Evolutionary conservation across 2,888 invertebrate species (phyloP).

Genomic region (Hyles lineata): DNA sequence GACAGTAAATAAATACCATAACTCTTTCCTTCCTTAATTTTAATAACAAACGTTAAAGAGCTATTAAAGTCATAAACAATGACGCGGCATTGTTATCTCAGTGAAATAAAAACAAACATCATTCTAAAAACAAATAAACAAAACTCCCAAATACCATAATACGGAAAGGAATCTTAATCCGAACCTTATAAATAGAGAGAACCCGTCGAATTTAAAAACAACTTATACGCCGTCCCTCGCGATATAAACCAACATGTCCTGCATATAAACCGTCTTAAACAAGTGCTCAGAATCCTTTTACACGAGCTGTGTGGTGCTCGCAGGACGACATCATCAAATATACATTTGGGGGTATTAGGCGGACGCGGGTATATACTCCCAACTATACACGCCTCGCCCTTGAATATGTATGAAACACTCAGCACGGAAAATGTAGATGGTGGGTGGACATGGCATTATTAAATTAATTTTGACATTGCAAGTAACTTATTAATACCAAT

Average conservation of each 20-base stretch:
- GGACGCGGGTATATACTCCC: constrained; percentile 47
- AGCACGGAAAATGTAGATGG: background rate
- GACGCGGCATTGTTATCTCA: background rate
- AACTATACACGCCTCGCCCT: constrained; percentile 52
- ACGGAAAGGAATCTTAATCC: constrained; percentile 26
- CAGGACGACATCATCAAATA: constrained; percentile 74
- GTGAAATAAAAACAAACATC: background rate
- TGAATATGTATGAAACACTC: constrained; percentile 65
- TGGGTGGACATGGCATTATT: constrained; percentile 24
- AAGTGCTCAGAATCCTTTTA: constrained; percentile 60
- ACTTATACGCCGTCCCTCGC: constrained; percentile 32
- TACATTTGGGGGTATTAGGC: constrained; percentile 75
- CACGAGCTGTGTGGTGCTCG: constrained; percentile 39
- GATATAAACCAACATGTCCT: constrained; percentile 46
- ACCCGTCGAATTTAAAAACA: constrained; percentile 49
- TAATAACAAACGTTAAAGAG: background rate
- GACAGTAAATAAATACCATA: too few species aligned
- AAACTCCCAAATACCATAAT: background rate
- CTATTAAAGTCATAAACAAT: background rate
- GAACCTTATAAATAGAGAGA: constrained; percentile 27
- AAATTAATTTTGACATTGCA: background rate
- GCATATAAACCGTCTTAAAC: constrained; percentile 68
- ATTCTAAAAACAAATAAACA: background rate
- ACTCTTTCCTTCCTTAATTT: too few species aligned
- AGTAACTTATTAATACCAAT: background rate